Base-by-base conservation (phyloP, 2,113 vertebrate species). In the Thunnus maccoyii region DNA sequence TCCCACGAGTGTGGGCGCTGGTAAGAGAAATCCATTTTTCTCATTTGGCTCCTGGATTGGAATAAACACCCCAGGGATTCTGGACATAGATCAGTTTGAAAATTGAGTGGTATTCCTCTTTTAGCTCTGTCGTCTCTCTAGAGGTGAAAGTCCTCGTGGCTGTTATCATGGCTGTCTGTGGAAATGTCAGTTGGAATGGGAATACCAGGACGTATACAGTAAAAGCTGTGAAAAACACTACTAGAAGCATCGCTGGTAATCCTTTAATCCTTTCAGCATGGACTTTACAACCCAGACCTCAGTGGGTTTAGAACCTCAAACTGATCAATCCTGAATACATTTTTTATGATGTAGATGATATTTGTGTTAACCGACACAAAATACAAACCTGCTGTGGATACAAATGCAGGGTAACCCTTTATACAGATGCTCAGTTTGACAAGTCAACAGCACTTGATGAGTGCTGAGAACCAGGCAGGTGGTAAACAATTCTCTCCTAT, bases 1-100 rank as follows among this genome's bases (percentile, higher is more conserved):
- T 89, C 36, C 80, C 54, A 68, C 80, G 36, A 88, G 72, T 17
- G 30, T 51, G 67, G 66, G 60, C 48, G 44, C 50, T 46, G 25
- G 44, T 65, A 65, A 67, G 67, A 86, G 72, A 73, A 90, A 85
- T 89, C 58, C 9, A 85, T 85, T 86, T 84, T 86, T 86, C 77
- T 78, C 58, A 85, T 86, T 86, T 87, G 50, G 70, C 73, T 75
- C 18, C 60, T 84, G 75, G 65, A 88, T 68, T 88, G 76, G 46
- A 85, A 76, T 62, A 65, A 85, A 62, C 17, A 25, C 71, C 18
- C 10, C 0, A 51, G 52, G 73, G 50, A 78, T 73, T 80, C 47
- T 70, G 64, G 66, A 80, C 50, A 47, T 80, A 75, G 30, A 80
- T 76, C 72, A 84, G 75, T 84, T 86, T 83, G 46, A 82, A 65